A percentile compares a stretch with the other conserved stretches of the same genome.
Evolutionary conservation across 2,888 invertebrate species (phyloP).

Genomic region (Subacronicta megacephala): DNA sequence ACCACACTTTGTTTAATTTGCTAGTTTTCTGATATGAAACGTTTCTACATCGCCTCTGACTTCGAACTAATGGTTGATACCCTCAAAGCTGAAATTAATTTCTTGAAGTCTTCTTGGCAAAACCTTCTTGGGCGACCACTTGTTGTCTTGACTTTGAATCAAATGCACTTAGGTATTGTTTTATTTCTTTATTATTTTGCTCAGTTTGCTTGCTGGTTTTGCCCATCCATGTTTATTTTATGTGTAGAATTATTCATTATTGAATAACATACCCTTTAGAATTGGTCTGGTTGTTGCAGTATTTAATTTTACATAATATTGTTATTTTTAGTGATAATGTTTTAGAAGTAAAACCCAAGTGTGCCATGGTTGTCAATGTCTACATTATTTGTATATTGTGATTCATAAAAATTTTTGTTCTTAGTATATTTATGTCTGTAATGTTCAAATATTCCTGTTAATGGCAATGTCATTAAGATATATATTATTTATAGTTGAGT

Average conservation of each 20-base stretch:
- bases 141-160: constrained; percentile 96
- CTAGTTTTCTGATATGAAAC: constrained; percentile 98
- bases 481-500: constrained; percentile 3
- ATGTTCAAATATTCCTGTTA: background rate
- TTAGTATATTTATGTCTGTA: background rate
- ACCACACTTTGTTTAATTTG: constrained; percentile 66
- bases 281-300: constrained; percentile 25
- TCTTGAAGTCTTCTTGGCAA: constrained; percentile 99
- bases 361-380: constrained; percentile 6
- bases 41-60: constrained; percentile 99
- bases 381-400: background rate
- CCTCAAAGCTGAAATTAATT: constrained; percentile 98
- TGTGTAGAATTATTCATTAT: constrained; percentile 35
- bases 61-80: constrained; percentile 99
- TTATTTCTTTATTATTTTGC: constrained; percentile 60
- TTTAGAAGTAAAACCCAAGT: constrained; percentile 13
- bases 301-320: constrained; percentile 6
- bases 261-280: constrained; percentile 42
- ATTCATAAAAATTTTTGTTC: background rate
- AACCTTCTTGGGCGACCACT: constrained; percentile 98
- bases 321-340: constrained; percentile 1
- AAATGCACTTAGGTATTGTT: constrained; percentile 95
- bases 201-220: constrained; percentile 67
- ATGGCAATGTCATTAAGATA: background rate
- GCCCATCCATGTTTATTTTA: constrained; percentile 52